These are phyloP conservation scores for Edolisoma coerulescens DNA, from an alignment of 2,113 vertebrate species.

Conservation along the genomic window DNA sequence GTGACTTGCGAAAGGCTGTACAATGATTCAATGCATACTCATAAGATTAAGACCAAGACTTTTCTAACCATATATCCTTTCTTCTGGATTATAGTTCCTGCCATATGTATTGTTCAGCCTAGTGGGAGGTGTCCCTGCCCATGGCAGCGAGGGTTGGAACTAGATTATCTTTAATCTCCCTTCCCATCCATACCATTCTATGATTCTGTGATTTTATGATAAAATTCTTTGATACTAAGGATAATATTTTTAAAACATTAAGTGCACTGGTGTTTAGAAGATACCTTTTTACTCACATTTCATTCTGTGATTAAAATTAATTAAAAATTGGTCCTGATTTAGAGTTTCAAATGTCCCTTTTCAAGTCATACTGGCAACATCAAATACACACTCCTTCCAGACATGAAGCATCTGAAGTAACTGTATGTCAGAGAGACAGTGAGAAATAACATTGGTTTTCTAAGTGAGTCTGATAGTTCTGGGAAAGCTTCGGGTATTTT, in stretches of 20 bases:
- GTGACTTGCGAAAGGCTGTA: neutral
- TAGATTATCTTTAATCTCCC: neutral
- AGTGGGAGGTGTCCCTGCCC: too few relatives aligned
- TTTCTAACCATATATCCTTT: neutral
- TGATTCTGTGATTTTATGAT: neutral
- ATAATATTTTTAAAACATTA: neutral
- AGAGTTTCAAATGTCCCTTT: neutral
- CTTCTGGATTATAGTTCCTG: neutral
- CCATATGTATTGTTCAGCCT: neutral
- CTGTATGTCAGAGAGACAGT: neutral
- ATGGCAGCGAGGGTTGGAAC: accelerated
- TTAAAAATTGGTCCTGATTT: neutral
- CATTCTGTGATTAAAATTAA: neutral
- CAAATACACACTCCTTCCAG: neutral
- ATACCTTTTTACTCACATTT: neutral
- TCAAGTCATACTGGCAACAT: neutral
- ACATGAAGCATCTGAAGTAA: neutral
- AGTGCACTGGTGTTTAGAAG: neutral
- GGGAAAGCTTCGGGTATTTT: neutral
- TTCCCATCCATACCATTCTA: neutral
- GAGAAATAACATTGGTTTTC: neutral
- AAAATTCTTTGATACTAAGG: neutral
- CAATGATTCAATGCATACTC: neutral
- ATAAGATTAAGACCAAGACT: neutral
- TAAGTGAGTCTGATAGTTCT: neutral